Base-by-base conservation (phyloP, 2,113 vertebrate genomes). In the Elephantulus edwardii region DNA sequence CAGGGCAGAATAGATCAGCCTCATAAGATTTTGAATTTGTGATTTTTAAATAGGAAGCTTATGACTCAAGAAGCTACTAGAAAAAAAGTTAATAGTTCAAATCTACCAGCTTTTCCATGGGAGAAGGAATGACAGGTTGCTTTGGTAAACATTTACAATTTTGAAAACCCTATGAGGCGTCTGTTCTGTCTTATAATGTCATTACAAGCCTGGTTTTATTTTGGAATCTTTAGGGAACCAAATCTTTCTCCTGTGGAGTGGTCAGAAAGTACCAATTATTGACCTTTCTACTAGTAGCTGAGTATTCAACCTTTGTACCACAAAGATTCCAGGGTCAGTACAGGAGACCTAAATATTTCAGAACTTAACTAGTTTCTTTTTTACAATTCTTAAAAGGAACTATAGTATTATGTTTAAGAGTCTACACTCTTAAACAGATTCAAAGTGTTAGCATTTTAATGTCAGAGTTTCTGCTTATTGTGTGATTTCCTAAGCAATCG, bases 261-360 rank as follows among this genome's bases (percentile, higher is more conserved):
- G n/a, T 16, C 17, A 1, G n/a, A 13, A n/a, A 1, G 4, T 9
- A 5, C 33, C n/a, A 66, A 35, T 16, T 19, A 6, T 16, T 17
- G 6, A n/a, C 16, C 33, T n/a, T 14, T 64, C 28, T 8, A 14
- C 14, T 33, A 64, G 62, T 14, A 64, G 62, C 62, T 33, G 14
- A 64, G 62, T 4, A 17, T 9, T 64, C n/a, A 33, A 64, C 12
- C 62, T 16, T 8, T 14, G 62, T 64, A 14, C 30, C 28, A 16
- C 33, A 17, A 56, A 24, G 54, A 24, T 14, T 56, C 20, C 54
- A 56, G 33, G 62, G 33, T n/a, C 62, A n/a, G 33, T 64, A n/a
- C 33, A 64, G 7, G n/a, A n/a, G 38, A 56, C 10, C 46, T 22
- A 20, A 40, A 48, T 83, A 40, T 20, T 62, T 19, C 12, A 82